These are phyloP conservation scores for Empidonax traillii DNA, from an alignment of 2,113 vertebrate species.

Conservation along the genomic window DNA sequence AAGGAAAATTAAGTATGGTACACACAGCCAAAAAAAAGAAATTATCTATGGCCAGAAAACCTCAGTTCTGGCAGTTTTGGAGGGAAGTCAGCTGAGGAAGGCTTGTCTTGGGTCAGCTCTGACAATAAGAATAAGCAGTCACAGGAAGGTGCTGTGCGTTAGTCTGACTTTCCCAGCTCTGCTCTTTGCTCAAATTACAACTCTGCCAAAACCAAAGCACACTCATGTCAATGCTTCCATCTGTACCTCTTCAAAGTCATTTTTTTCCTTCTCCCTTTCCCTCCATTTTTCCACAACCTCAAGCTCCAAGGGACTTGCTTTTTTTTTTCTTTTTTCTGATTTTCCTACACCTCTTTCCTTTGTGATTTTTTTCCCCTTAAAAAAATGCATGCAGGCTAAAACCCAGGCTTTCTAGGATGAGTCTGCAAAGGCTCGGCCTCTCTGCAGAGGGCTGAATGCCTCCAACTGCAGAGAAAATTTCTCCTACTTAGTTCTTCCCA, in stretches of 20 bases:
- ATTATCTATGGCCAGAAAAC: neutral
- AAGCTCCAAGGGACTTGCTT: neutral
- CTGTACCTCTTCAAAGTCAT: neutral
- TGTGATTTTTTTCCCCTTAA: neutral
- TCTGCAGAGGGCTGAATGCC: neutral
- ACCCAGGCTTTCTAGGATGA: neutral
- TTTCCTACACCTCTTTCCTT: neutral
- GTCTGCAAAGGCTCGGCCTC: neutral
- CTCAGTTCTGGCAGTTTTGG: neutral
- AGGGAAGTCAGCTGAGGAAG: neutral
- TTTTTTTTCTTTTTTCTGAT: neutral
- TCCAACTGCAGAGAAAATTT: neutral
- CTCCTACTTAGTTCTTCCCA: neutral
- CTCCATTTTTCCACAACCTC: neutral
- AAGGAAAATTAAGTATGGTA: neutral
- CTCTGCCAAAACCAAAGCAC: neutral
- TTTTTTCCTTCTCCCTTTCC: neutral
- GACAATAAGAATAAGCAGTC: neutral
- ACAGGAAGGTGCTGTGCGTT: neutral
- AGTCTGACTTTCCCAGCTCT: neutral
- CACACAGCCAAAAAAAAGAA: neutral
- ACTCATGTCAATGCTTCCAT: accelerated
- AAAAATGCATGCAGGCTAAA: neutral
- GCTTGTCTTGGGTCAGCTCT: neutral
- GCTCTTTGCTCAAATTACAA: neutral